Evolutionary conservation across 2,888 invertebrate genomes (phyloP), one percentile per base, ranked within the genome.

Genomic region (Drosophila falleni): DNA sequence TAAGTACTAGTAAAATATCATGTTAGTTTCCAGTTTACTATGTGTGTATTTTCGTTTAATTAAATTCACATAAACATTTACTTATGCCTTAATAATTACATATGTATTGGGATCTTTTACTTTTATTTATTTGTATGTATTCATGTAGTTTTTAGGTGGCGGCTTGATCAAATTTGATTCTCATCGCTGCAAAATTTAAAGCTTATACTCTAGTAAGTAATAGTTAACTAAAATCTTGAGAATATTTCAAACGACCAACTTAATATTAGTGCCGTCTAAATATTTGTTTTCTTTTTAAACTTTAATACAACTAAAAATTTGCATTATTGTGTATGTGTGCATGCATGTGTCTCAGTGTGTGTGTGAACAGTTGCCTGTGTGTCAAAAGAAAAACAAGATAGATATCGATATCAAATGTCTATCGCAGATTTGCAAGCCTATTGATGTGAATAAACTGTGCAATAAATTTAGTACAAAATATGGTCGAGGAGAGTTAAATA

Each of bases 51-150:
- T 78, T 74, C 78, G 54, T 85, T 84, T 87, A 87, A 87, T 85
- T 85, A 85, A 85, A 87, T 82, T 87, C 87, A 87, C 87, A 78
- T 85, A 80, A 87, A 85, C 80, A 70, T 85, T 83, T 67, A 86
- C 78, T 84, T 81, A 87, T 74, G 71, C 53, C 75, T 87, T 84
- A 82, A 64, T 71, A 73, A 77, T 67, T 78, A 71, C 64, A 74
- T 73, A 66, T 76, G 67, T 54, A 60, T 31, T 47, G 54, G 35
- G 23, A 13, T 54, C 41, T 26, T 31, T 46, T 42, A 5, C 6
- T 39, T 39, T 39, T 42, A 56, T 62, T n/a, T 71, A 72, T 68
- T 44, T 59, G 47, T 60, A 56, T 37, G 39, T 54, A 37, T 53
- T n/a, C 41, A 44, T 61, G 62, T 62, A 71, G 55, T 53, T 16